Base-by-base conservation (phyloP, 1,140 invertebrate species). In the Physella acuta region DNA sequence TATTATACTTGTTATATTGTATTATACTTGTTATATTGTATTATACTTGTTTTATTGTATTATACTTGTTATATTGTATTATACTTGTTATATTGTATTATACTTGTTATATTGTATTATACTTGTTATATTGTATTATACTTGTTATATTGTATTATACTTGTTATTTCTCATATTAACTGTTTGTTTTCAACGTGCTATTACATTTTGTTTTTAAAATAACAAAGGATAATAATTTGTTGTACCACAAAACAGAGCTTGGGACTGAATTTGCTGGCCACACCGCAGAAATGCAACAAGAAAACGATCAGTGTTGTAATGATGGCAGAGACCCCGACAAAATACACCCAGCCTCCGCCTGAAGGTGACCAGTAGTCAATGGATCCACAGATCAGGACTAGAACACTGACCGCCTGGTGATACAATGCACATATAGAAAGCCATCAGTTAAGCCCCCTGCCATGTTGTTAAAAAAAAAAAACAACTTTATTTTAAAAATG, bases 221-320 rank as follows among this genome's bases (percentile, higher is more conserved):
- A n/a, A n/a, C n/a, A n/a, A n/a, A n/a, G n/a, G n/a, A n/a, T n/a
- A n/a, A n/a, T n/a, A n/a, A n/a, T n/a, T n/a, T n/a, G n/a, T n/a
- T n/a, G n/a, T n/a, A 92, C 93, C 77, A 94, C 89, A 82, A 92
- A 91, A 30, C 93, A 79, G 94, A 94, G 95, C 0, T 93, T 93
- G 67, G 79, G 81, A 24, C 79, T 79, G 14, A 95, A 91, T 82
- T 91, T 91, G 76, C 93, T 92, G 70, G 95, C 87, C 16, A 95
- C 88, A 79, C 95, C 93, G 80, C 94, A 93, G 61, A 94, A 78
- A 83, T 94, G 94, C 65, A 94, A 88, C 0, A 90, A 87, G 26
- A 95, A 88, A 20, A 95, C 83, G 53, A 94, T 90, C 17, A 90
- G 89, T 0, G 92, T 93, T 70, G 92, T 90, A 89, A 92, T 93